Evolutionary conservation across 1,140 invertebrate species (phyloP), one percentile per base, ranked within the genome.

Genomic region (Popillia japonica): DNA sequence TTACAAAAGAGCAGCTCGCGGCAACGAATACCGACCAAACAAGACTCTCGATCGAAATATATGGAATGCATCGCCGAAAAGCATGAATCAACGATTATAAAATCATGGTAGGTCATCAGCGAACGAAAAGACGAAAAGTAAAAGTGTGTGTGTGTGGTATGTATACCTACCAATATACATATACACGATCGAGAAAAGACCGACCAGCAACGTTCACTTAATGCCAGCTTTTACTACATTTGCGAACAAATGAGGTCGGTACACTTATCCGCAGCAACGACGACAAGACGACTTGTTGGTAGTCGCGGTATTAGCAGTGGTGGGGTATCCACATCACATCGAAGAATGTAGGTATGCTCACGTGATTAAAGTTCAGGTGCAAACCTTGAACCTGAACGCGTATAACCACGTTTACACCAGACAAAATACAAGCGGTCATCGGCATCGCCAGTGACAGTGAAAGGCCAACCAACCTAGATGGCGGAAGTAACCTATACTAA

Each of bases 301-400:
- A 22, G 27, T 20, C 27, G 61, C 17, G 8, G 9, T 8, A 10
- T 11, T n/a, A 9, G 40, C 22, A 10, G 40, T 44, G 40, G 72
- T 74, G 72, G 72, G 72, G 72, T 10, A 74, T 34, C 6, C 22
- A 27, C 61, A 22, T 55, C 48, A 22, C 0, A 40, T 14, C 10
- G 72, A 74, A 74, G 72, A 74, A 74, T 74, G 61, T 68, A 68
- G 61, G 61, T 34, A 34, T 20, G n/a, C 17, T 77, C 75, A 77
- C 75, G 75, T 77, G 75, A 77, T 48, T 74, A 40, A 64, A 55
- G 75, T 77, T 77, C 75, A 77, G 75, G 75, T 77, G 75, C 75
- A 77, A 77, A 77, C 75, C 75, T 77, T 77, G 75, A 77, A 77
- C 75, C 75, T 77, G 75, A 59, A 55, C 44, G 75, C 44, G 44